phyloP scores from a whole-genome alignment of 2,113 vertebrate species.

The Echinops telfairi region DNA sequence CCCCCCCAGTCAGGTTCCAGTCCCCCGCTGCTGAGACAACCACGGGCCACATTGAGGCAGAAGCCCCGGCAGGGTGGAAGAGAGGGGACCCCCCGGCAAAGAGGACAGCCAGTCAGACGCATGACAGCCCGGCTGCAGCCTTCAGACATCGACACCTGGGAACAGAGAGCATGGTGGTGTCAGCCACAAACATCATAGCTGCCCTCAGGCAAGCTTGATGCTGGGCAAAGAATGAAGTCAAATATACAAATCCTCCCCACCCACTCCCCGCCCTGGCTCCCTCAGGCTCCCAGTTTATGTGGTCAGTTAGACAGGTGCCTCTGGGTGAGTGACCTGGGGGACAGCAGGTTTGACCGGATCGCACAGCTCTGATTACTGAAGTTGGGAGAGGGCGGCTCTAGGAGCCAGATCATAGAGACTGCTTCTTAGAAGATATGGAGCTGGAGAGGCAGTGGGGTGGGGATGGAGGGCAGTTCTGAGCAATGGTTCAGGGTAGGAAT shows the following conservation, averaged over 20 bases:
- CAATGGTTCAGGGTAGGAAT: constrained; percentile 15
- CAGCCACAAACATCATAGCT: constrained; percentile 30
- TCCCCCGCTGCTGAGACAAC: constrained; percentile 91
- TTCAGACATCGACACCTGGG: constrained; percentile 87
- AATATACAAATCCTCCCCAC: neutral
- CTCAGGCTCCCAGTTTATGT: neutral
- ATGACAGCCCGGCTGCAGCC: constrained; percentile 91
- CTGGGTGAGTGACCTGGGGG: neutral
- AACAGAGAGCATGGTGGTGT: constrained; percentile 57
- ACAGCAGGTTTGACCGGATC: neutral
- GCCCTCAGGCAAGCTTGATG: constrained; percentile 5
- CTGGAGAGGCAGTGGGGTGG: neutral
- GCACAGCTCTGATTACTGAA: neutral
- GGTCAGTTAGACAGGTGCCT: neutral
- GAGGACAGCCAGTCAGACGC: constrained; percentile 93
- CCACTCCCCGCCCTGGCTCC: neutral
- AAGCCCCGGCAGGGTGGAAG: constrained; percentile 91
- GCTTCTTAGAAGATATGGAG: neutral
- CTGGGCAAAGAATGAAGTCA: constrained; percentile 10
- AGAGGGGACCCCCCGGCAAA: constrained; percentile 90
- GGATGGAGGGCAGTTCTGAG: neutral
- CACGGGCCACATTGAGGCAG: constrained; percentile 94
- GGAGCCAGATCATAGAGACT: neutral
- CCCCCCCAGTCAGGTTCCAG: constrained; percentile 92
- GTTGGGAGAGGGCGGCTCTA: neutral